Percentiles rank a stretch among this genome's conserved stretches.
Conservation (phyloP, 2,888 invertebrate species). For the Hedychridium roseum region DNA sequence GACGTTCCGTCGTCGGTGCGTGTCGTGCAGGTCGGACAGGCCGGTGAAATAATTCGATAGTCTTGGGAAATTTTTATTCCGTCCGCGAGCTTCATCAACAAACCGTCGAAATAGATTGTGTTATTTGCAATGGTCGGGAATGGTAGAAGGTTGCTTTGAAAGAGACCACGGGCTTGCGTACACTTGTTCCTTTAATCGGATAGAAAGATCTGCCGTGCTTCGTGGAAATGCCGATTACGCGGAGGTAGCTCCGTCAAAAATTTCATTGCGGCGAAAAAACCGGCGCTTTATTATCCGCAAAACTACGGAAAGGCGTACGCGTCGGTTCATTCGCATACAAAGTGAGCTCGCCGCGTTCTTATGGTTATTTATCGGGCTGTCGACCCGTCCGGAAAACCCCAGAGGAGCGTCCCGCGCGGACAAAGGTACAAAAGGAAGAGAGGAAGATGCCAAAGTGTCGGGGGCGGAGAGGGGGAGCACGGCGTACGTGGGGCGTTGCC, state of each 20-base stretch:
- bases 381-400: slow-evolving; percentile 38
- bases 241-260: slow-evolving; percentile 18
- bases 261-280: slow-evolving; percentile 18
- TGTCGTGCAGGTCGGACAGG: slow-evolving; percentile 17
- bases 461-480: slow-evolving; percentile 26
- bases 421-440: slow-evolving; percentile 31
- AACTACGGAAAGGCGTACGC: slow-evolving; percentile 35
- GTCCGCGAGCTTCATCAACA: slow-evolving; percentile 53
- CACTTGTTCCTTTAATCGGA: background rate
- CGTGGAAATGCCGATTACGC: slow-evolving; percentile 12
- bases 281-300: slow-evolving; percentile 25
- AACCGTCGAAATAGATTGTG: slow-evolving; percentile 57
- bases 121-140: slow-evolving; percentile 56
- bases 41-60: slow-evolving; percentile 52
- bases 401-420: slow-evolving; percentile 26
- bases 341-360: slow-evolving; percentile 48
- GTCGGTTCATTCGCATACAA: slow-evolving; percentile 47
- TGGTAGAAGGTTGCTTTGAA: too few relatives aligned
- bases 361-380: slow-evolving; percentile 58
- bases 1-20: too few relatives aligned
- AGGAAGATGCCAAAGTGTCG: slow-evolving; percentile 34
- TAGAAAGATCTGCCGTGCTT: background rate
- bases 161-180: too few relatives aligned
- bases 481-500: slow-evolving; percentile 51
- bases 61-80: slow-evolving; percentile 54